A percentile compares a stretch with the other conserved stretches of the same genome.
Evolutionary conservation across 2,797 vertebrate genomes (phyloP).

Genomic region (Enteromius afrohamiltoni): DNA sequence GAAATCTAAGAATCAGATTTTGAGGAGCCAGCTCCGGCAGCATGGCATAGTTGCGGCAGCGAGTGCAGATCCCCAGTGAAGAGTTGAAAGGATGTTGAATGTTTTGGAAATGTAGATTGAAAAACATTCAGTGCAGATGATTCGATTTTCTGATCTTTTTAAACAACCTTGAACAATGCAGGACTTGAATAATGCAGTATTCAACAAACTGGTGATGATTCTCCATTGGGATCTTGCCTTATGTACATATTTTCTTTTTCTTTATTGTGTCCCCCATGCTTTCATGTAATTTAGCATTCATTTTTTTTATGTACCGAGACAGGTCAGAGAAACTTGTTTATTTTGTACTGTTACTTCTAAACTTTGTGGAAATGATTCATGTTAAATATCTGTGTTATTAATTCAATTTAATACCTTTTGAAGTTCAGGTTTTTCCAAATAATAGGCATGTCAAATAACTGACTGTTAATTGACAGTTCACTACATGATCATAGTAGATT

Average conservation of each 20-base stretch:
- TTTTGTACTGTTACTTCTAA: slow-evolving; percentile 18
- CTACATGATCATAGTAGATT: slow-evolving; percentile 10
- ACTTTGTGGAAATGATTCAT: neutral
- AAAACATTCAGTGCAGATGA: slow-evolving; percentile 3
- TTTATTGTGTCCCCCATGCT: neutral
- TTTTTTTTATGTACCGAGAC: neutral
- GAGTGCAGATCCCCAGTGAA: slow-evolving; percentile 77
- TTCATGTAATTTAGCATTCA: slow-evolving; percentile 14
- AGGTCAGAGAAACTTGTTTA: neutral
- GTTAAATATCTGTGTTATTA: slow-evolving; percentile 11
- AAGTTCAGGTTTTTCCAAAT: neutral
- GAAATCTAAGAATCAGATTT: slow-evolving; percentile 83
- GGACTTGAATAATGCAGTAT: slow-evolving; percentile 55
- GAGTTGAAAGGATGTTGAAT: slow-evolving; percentile 67
- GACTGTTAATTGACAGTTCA: neutral
- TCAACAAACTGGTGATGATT: slow-evolving; percentile 21
- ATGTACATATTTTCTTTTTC: slow-evolving; percentile 5
- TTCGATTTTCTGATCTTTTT: slow-evolving; percentile 24
- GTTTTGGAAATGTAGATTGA: slow-evolving; percentile 40
- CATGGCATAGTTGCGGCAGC: slow-evolving; percentile 79
- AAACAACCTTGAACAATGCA: slow-evolving; percentile 67
- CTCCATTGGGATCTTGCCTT: slow-evolving; percentile 16
- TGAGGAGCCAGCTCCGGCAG: slow-evolving; percentile 78
- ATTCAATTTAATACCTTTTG: slow-evolving; percentile 1
- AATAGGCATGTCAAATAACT: neutral